Conservation (phyloP, 2,797 vertebrate genomes). For the Netta rufina region DNA sequence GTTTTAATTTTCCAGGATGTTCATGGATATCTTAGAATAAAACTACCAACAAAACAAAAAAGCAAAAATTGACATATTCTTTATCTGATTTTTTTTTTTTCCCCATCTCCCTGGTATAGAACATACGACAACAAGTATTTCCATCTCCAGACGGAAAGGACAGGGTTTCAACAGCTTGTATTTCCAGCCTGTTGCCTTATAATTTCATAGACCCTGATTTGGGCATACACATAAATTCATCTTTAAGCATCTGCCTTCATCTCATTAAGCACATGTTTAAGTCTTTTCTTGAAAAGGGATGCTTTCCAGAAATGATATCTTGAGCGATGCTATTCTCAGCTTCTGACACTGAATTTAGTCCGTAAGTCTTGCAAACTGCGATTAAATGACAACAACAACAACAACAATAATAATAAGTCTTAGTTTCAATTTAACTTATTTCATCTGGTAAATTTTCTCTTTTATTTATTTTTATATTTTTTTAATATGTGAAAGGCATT, state of each 20-base stretch:
- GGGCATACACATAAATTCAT: neutral
- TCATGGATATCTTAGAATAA: neutral
- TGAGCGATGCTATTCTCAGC: neutral
- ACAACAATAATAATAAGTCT: neutral
- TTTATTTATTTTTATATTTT: neutral
- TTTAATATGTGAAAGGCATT: neutral
- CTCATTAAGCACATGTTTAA: slow-evolving; percentile 37
- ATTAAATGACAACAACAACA: neutral
- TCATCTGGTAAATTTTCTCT: neutral
- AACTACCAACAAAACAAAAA: neutral
- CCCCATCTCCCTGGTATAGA: neutral
- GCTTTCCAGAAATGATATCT: neutral
- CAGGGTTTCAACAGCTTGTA: neutral
- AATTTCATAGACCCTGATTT: neutral
- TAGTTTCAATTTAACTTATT: slow-evolving; percentile 20
- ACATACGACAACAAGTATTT: neutral
- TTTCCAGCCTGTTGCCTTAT: neutral
- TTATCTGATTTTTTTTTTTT: neutral
- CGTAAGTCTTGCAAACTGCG: neutral
- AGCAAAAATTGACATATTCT: neutral
- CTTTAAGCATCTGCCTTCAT: slow-evolving; percentile 29
- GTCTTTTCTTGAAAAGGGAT: neutral
- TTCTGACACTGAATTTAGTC: neutral
- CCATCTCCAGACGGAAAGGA: neutral
- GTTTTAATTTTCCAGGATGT: neutral